A percentile compares a stretch with the other conserved stretches of the same genome.
These are phyloP conservation scores for Metallyticus violacea DNA, from an alignment of 2,888 invertebrate species.

Conservation along the genomic window DNA sequence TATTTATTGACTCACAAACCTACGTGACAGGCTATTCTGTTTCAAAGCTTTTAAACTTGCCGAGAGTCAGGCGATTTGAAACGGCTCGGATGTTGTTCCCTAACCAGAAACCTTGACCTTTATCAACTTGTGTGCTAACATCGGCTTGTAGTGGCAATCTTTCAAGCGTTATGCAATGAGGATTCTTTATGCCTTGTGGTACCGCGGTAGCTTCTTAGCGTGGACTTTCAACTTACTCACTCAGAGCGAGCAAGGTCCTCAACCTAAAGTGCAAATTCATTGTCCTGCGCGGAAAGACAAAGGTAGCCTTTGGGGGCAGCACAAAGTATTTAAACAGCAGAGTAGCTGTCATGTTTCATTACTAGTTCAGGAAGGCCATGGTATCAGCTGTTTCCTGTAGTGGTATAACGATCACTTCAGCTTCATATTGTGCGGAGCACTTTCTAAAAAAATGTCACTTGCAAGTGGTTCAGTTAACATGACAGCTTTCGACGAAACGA, in stretches of 20 bases:
- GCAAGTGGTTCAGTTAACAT: no score
- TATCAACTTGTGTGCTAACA: not conserved
- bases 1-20: no score
- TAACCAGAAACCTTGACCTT: not conserved
- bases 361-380: no score
- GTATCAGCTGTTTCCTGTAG: no score
- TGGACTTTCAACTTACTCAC: not conserved
- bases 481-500: no score
- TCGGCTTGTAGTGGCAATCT: not conserved
- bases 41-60: not conserved
- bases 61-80: not conserved
- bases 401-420: no score
- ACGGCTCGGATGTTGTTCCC: not conserved
- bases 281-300: not conserved
- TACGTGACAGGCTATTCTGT: not conserved
- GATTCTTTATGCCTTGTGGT: not conserved
- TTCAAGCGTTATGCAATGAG: not conserved
- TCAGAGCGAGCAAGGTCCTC: not conserved
- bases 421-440: no score
- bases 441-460: no score
- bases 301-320: no score
- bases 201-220: not conserved
- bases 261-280: not conserved
- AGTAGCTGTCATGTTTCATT: no score
- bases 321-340: no score